Percentiles rank a stretch among this genome's conserved stretches.
These are phyloP conservation scores for Wiebesia pumilae DNA, from an alignment of 1,140 invertebrate species.

Conservation along the genomic window DNA sequence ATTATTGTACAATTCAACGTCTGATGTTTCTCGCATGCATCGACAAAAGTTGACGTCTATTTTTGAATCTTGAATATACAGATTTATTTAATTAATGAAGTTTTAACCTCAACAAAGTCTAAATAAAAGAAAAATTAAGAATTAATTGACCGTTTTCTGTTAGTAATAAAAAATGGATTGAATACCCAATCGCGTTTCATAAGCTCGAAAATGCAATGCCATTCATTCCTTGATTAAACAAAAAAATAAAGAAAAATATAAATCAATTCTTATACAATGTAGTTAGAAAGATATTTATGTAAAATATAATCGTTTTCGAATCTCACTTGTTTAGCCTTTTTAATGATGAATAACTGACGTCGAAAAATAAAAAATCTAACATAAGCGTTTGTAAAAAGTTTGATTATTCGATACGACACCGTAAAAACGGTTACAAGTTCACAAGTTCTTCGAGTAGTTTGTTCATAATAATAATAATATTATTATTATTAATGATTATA, in stretches of 20 bases:
- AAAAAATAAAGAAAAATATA: constrained; percentile 38
- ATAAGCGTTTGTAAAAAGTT: constrained; percentile 17
- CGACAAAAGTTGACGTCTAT: constrained; percentile 20
- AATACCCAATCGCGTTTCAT: constrained; percentile 31
- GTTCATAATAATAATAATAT: constrained; percentile 20
- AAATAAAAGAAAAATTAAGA: constrained; percentile 37
- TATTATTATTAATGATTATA: no score
- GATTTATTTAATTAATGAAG: constrained; percentile 39
- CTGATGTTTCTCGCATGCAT: constrained; percentile 17
- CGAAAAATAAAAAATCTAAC: constrained; percentile 1
- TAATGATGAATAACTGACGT: neutral
- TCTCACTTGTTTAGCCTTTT: constrained; percentile 47
- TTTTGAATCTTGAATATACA: constrained; percentile 46
- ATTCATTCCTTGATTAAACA: constrained; percentile 58
- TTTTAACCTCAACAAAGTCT: constrained; percentile 41
- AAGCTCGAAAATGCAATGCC: constrained; percentile 42
- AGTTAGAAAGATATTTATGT: constrained; percentile 55
- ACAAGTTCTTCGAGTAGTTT: constrained; percentile 41
- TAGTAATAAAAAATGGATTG: neutral
- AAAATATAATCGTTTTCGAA: constrained; percentile 47
- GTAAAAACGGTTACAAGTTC: constrained; percentile 35
- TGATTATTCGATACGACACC: constrained; percentile 5
- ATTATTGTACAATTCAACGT: constrained; percentile 47
- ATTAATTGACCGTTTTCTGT: constrained; percentile 9
- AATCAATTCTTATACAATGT: constrained; percentile 54